Percentiles rank a stretch among this genome's conserved stretches.
phyloP scores from a whole-genome alignment of 2,113 vertebrate species.

The Corythoichthys haematopterus region DNA sequence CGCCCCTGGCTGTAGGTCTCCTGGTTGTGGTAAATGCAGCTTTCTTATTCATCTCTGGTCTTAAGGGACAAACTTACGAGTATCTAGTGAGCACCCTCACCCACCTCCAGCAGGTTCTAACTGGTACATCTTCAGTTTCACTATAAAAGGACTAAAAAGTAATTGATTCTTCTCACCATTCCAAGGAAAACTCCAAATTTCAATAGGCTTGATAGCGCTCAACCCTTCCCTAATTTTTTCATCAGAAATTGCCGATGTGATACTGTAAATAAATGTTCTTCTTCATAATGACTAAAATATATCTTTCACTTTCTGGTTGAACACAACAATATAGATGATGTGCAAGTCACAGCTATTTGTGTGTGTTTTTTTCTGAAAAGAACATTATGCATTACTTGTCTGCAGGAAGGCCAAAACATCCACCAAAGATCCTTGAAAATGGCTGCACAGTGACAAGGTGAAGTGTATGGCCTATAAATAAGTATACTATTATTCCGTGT shows the following conservation, averaged over 20 bases:
- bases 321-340: background rate
- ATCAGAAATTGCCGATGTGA: background rate
- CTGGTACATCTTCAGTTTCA: background rate
- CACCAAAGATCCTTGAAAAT: background rate
- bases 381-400: background rate
- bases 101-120: background rate
- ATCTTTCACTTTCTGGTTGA: background rate
- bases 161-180: background rate
- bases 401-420: background rate
- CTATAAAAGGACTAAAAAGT: background rate
- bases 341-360: background rate
- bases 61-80: too few species aligned
- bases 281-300: background rate
- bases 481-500: background rate
- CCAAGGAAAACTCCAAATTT: background rate
- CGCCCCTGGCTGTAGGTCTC: too few species aligned
- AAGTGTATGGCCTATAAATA: background rate
- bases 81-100: background rate
- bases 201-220: background rate
- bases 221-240: background rate
- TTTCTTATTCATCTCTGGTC: too few species aligned
- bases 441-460: background rate
- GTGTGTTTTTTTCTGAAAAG: background rate
- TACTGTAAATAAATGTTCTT: background rate
- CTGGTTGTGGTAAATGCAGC: too few species aligned